phyloP scores from a whole-genome alignment of 2,797 vertebrate genomes.

The Dallia pectoralis region DNA sequence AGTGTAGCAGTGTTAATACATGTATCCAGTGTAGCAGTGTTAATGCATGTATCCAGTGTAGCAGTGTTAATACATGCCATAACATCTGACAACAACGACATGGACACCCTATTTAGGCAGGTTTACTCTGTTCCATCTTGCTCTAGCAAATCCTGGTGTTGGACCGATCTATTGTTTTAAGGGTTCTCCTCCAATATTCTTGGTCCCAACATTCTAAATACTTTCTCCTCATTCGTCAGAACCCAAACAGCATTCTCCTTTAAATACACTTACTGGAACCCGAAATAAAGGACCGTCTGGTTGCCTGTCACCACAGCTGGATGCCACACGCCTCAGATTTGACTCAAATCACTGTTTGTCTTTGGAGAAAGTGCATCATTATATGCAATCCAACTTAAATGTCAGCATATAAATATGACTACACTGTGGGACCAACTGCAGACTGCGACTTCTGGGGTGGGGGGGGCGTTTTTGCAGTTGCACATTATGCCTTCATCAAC shows the following conservation, averaged over 20 bases:
- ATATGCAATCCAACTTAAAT: conserved; percentile 66
- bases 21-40: too few species aligned
- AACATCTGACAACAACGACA: too few species aligned
- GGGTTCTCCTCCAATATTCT: too few species aligned
- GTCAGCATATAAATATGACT: conserved; percentile 68
- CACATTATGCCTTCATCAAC: conserved; percentile 43
- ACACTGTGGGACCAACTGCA: conserved; percentile 38
- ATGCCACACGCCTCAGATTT: conserved; percentile 68
- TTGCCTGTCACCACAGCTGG: conserved; percentile 63
- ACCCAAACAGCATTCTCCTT: conserved; percentile 71
- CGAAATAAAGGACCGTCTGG: conserved; percentile 67
- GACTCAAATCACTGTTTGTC: conserved; percentile 72
- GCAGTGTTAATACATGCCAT: too few species aligned
- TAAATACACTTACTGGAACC: conserved; percentile 71
- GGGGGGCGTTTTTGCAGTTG: conserved; percentile 43
- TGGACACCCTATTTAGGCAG: too few species aligned
- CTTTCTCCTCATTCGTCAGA: conserved; percentile 41
- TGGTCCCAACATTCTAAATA: conserved; percentile 29
- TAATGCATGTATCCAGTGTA: too few species aligned
- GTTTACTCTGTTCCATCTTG: too few species aligned
- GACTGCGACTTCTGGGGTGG: conserved; percentile 35
- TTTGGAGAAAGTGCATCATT: conserved; percentile 70
- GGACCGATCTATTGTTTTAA: too few species aligned
- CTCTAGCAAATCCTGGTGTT: too few species aligned
- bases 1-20: too few species aligned